These are phyloP conservation scores for Amphiduros pacificus DNA, from an alignment of 2,888 invertebrate species.

Conservation along the genomic window DNA sequence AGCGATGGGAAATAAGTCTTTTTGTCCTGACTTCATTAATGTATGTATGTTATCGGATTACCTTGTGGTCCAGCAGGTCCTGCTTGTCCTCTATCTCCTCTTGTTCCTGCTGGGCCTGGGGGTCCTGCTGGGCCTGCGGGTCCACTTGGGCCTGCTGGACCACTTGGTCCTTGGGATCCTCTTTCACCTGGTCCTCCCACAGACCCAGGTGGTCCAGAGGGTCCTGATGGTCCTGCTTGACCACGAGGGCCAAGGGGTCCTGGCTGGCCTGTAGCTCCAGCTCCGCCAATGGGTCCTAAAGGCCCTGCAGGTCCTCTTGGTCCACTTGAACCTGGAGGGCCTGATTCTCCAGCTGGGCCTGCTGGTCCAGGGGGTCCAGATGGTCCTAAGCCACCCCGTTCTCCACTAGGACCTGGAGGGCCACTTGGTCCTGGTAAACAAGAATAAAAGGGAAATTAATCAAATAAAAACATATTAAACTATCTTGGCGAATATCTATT, in stretches of 20 bases:
- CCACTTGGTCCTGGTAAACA: too few species aligned
- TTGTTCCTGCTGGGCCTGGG: not conserved
- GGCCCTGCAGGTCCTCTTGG: conserved; percentile 5
- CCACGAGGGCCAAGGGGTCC: not conserved
- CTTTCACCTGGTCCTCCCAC: conserved; percentile 21
- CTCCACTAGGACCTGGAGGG: conserved; percentile 13
- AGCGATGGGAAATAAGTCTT: not conserved
- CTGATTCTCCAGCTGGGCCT: conserved; percentile 16
- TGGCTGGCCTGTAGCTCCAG: conserved; percentile 16
- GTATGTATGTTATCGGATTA: not conserved
- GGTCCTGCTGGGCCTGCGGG: conserved; percentile 16
- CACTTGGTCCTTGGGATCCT: conserved; percentile 15
- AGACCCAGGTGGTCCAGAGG: conserved; percentile 11
- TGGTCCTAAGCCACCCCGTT: conserved; percentile 15
- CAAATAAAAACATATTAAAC: too few species aligned
- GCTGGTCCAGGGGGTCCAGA: conserved; percentile 17
- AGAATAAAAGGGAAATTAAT: too few species aligned
- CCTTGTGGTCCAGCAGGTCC: conserved; percentile 3
- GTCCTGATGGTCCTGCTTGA: too few species aligned
- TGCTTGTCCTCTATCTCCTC: conserved; percentile 12
- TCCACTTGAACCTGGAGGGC: conserved; percentile 6
- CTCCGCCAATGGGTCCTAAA: conserved; percentile 1
- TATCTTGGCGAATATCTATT: too few species aligned
- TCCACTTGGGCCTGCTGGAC: conserved; percentile 15
- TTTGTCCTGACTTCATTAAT: not conserved